Base-by-base conservation (phyloP, 2,888 invertebrate species). In the Leptinotarsa juncta region DNA sequence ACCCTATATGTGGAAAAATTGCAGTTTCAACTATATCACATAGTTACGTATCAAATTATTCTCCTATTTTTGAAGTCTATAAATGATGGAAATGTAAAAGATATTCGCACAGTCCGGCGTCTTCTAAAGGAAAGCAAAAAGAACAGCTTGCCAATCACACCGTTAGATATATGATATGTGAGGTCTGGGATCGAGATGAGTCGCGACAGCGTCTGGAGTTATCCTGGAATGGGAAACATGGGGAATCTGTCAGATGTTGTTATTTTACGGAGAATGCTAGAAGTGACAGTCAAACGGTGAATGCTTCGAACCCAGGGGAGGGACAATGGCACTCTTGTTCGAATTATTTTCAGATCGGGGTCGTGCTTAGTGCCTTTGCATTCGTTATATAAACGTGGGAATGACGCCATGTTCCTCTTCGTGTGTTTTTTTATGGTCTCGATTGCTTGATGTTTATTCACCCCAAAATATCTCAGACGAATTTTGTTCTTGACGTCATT, bases 181-280 rank as follows among this genome's bases (percentile, higher is more conserved):
- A 86, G 85, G 80, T 81, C 83, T 82, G 79, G 78, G 82, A 80
- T 78, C 80, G 70, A 84, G 86, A 88, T 86, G 84, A 87, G 86
- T 85, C 85, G 85, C 86, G 88, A 88, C 88, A 87, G 87, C 86
- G 86, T 86, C 86, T 86, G 85, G 85, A 86, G 81, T 83, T 84
- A 86, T 86, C 83, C 85, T 82, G 84, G 85, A 85, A 84, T 84
- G 84, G 84, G 83, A 84, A 84, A 86, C 86, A 86, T 86, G 85
- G 87, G 86, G 86, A 84, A 85, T 83, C 81, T 85, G 86, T 87
- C 86, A 86, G 85, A 85, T 85, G 84, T 80, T 85, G 85, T 87
- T 87, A 85, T 81, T 84, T 85, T 84, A 82, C 82, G 76, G 84
- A 80, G 84, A 82, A 84, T 80, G 83, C 80, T 83, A 84, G 83